A percentile compares a stretch with the other conserved stretches of the same genome.
Conservation (phyloP, 2,797 vertebrate genomes). For the Labeo calbasu region DNA sequence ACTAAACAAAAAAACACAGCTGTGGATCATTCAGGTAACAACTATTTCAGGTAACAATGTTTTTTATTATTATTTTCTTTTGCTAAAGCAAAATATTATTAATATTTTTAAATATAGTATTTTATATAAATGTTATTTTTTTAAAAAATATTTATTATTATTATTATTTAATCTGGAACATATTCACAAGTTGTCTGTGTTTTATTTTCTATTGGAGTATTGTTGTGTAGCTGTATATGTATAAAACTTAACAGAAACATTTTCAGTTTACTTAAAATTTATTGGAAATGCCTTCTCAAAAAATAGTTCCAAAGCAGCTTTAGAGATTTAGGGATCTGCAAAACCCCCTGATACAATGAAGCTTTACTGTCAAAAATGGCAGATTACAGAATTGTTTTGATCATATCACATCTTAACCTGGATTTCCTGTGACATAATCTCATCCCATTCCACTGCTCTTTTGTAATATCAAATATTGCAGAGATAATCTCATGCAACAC, state of each 20-base stretch:
- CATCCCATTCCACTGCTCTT: conserved; percentile 5
- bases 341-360: neutral
- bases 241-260: neutral
- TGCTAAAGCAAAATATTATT: neutral
- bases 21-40: too few relatives aligned
- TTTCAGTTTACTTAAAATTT: neutral
- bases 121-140: neutral
- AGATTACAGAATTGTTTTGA: neutral
- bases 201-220: neutral
- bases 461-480: neutral
- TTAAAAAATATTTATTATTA: too few relatives aligned
- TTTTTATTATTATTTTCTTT: too few relatives aligned
- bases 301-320: neutral
- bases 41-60: too few relatives aligned
- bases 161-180: too few relatives aligned
- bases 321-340: neutral
- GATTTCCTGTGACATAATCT: neutral
- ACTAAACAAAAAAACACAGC: too few relatives aligned
- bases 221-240: neutral
- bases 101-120: neutral
- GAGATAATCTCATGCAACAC: neutral
- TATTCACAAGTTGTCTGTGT: neutral
- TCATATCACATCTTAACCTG: neutral
- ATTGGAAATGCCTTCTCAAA: neutral
- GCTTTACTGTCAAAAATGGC: neutral